These are phyloP conservation scores for Xenops minutus DNA, from an alignment of 2,797 vertebrate genomes.

Conservation along the genomic window DNA sequence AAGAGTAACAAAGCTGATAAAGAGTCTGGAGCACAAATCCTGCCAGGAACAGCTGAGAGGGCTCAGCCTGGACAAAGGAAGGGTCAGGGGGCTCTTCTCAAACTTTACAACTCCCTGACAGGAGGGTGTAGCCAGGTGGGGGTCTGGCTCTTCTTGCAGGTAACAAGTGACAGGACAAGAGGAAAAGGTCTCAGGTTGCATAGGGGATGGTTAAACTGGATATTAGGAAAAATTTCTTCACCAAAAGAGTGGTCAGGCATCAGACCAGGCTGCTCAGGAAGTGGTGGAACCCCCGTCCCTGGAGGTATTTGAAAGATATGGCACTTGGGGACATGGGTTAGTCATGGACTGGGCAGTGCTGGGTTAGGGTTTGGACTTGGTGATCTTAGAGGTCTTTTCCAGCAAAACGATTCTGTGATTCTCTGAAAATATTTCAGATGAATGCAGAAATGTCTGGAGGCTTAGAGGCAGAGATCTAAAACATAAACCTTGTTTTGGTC, in stretches of 20 bases:
- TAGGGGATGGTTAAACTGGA: neutral
- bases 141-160: accelerated
- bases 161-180: neutral
- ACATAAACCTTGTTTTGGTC: neutral
- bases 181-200: neutral
- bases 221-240: neutral
- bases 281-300: neutral
- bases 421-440: neutral
- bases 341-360: too few species aligned
- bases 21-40: neutral
- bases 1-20: neutral
- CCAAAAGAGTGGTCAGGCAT: neutral
- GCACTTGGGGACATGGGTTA: neutral
- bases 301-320: neutral
- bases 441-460: neutral
- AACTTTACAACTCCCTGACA: neutral
- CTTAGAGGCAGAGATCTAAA: too few species aligned
- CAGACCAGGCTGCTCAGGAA: neutral
- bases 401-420: neutral
- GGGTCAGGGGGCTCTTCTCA: accelerated
- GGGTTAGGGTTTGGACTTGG: accelerated
- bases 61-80: too few species aligned
- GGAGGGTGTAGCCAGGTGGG: accelerated
- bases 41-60: neutral
- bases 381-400: neutral